Base-by-base conservation (phyloP, 2,797 vertebrate species). In the Xenentodon cancila region DNA sequence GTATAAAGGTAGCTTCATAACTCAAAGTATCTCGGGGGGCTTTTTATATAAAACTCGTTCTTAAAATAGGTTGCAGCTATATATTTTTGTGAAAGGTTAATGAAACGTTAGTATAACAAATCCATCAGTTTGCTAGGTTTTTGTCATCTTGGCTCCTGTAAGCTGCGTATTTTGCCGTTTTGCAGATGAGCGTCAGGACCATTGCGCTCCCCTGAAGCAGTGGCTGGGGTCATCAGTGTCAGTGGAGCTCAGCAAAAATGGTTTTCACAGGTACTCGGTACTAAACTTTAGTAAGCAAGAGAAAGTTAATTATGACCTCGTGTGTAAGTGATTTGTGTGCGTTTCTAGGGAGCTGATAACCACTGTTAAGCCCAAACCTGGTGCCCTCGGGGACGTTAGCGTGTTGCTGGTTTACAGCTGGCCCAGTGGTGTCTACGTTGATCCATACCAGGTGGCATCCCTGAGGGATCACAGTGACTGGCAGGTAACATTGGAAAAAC, bases 241-340 rank as follows among this genome's bases (percentile, higher is more conserved):
- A 0, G 84, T 95, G 84, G 88, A 95, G 64, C 80, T 97, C 21
- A 75, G 77, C 61, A 95, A 97, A 66, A 91, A 90, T 15, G 97
- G 97, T 9, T 98, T 98, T 72, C 97, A 99, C 80, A 96, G 96
- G 97, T 98, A 86, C 17, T 27, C 18, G 27, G 20, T 12, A 19
- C 9, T 27, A 12, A 7, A 16, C 21, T 32, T 44, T 48, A 12
- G 52, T 3, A 54, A 48, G 9, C 15, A 20, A 6, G 21, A 42
- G 9, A 13, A 50, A 3, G 17, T 2, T 54, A 16, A 1, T 4
- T 37, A 7, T 64, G 43, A 50, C 3, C 19, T 27, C 1, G 47
- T 3, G 7, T 57, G 3, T 11, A 17, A 34, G 0, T 70, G 0
- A 42, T 30, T 44, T 56, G 7, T 68, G 1, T 75, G 0, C 75